These are phyloP conservation scores for Dolichopus griseipennis DNA, from an alignment of 2,888 invertebrate genomes.

Conservation along the genomic window DNA sequence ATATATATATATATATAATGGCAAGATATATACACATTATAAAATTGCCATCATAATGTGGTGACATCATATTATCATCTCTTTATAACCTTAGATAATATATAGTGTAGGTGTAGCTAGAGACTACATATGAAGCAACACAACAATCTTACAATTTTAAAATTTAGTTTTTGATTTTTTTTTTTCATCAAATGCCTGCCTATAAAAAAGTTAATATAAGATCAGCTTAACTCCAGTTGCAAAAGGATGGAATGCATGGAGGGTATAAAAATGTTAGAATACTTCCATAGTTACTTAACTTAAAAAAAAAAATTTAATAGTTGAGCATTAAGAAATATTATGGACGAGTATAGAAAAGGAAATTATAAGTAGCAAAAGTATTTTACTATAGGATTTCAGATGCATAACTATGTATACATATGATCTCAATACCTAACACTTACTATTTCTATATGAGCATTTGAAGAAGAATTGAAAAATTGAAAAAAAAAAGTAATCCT, in stretches of 20 bases:
- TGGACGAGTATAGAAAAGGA: neutral
- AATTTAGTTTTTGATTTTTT: neutral
- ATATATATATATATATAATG: too few relatives aligned
- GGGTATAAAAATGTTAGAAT: too few relatives aligned
- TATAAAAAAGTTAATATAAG: neutral
- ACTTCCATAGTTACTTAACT: too few relatives aligned
- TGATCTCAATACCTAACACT: too few relatives aligned
- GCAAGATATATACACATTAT: neutral
- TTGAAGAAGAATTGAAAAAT: too few relatives aligned
- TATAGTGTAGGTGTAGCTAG: neutral
- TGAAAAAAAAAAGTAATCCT: too few relatives aligned
- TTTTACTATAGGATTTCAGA: too few relatives aligned
- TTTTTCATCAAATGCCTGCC: neutral
- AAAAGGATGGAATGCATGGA: neutral
- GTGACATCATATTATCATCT: neutral
- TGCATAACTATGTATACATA: too few relatives aligned
- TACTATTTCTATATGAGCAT: too few relatives aligned
- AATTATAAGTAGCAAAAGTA: neutral
- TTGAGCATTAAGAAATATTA: too few relatives aligned
- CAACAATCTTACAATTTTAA: neutral
- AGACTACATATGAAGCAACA: neutral
- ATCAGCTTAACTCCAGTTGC: neutral
- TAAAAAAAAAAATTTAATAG: too few relatives aligned
- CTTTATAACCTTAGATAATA: too few relatives aligned
- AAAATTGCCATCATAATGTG: conserved; percentile 6